Base-by-base conservation (phyloP, 2,888 invertebrate species). In the Leptopterna dolabrata region DNA sequence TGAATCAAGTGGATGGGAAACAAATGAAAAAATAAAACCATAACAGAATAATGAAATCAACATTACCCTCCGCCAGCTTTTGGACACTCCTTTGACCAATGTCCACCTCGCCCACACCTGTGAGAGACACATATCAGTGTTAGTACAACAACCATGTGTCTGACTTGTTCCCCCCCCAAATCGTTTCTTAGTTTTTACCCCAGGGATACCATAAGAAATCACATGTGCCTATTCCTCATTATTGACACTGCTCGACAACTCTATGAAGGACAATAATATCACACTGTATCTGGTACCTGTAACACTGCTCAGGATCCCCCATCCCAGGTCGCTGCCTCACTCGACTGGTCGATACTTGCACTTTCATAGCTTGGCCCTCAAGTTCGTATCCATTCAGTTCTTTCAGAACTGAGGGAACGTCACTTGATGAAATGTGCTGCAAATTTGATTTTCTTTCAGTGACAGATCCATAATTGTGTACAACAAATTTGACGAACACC, bases 31-130 rank as follows among this genome's bases (percentile, higher is more conserved):
- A 47, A 9, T 16, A 14, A 47, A 13, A 47, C 13, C 47, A 13
- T 13, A 9, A 47, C 13, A 47, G 1, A 47, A 27, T 19, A 7
- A 19, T 16, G n/a, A 76, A 88, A 36, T 30, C 36, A 13, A 30
- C 27, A 73, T 89, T 89, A 90, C 90, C 91, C 90, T 45, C 81
- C 81, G 30, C 81, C 88, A 47, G 96, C 95, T 92, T 95, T 96
- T 91, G 97, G 97, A 93, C 97, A 98, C 93, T 98, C 97, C 94
- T 97, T 97, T 91, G 97, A 97, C 98, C 98, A 98, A 93, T 98
- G 98, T 90, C 98, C 98, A 92, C 97, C 96, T 92, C 97, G 95
- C 90, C 98, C 98, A 93, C 97, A 97, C 92, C 97, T 90, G 88
- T 19, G 29, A 43, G 4, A n/a, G 3, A 29, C 30, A 29, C 71